Base-by-base conservation (phyloP, 2,888 invertebrate species). In the Hirudinaria manillensis region DNA sequence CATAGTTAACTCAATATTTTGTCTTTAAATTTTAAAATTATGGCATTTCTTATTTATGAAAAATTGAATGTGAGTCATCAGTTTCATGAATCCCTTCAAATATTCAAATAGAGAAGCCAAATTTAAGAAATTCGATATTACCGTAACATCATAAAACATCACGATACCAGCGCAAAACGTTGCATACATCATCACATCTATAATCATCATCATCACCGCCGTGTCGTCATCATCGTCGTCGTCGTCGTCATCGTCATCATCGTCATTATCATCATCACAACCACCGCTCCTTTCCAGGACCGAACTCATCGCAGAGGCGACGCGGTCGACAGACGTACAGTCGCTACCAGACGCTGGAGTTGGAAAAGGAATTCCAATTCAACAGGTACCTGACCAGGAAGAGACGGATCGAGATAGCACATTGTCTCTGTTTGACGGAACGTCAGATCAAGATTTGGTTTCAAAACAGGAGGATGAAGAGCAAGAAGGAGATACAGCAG, bases 291-390 rank as follows among this genome's bases (percentile, higher is more conserved):
- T n/a, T 56, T 65, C 34, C 79, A 83, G 83, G 83, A 76, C 83
- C 83, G 13, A 83, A 83, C 77, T 82, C 82, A 24, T 81, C 82
- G 70, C 83, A 83, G 76, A 78, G 83, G 77, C 72, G 83, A 68
- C 74, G 95, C 86, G 95, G 94, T 80, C 90, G 95, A 82, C 95
- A 95, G 88, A 95, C 95, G 81, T 96, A 96, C 88, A 95, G 95
- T 82, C 90, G 95, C 87, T 95, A 94, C 89, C 96, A 96, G 89
- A 95, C 95, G 77, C 89, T 96, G 86, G 95, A 95, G 89, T 88
- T 96, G 87, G 95, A 96, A 87, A 95, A 96, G 87, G 95, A 95
- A 89, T 96, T 95, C 89, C 95, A 95, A 88, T 95, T 94, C 65
- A 75, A 75, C 29, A 91, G 94, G 86, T 96, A 96, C 89, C 90